Conservation (phyloP, 2,797 vertebrate species). For the Mus spretus region DNA sequence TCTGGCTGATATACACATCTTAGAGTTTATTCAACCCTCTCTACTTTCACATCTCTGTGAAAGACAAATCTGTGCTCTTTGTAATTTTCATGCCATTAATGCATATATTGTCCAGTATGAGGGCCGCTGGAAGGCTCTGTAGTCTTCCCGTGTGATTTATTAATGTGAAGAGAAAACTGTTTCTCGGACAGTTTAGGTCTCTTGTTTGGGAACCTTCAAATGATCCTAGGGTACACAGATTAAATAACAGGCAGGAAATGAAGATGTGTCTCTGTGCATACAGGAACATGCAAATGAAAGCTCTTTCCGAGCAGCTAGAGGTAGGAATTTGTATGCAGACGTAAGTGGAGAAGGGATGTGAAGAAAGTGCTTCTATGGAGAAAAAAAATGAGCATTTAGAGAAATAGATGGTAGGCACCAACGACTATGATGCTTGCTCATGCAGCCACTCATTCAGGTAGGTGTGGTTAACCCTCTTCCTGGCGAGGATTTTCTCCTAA, state of each 20-base stretch:
- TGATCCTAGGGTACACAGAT: not conserved
- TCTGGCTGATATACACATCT: not conserved
- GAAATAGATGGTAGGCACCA: not conserved
- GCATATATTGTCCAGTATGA: not conserved
- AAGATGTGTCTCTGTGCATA: not conserved
- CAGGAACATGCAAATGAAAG: not conserved
- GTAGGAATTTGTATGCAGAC: not conserved
- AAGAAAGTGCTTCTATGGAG: not conserved
- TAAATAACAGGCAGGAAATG: not conserved
- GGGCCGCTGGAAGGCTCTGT: not conserved
- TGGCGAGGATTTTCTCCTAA: not conserved
- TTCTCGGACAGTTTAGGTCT: not conserved
- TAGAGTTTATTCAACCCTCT: not conserved
- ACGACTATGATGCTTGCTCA: not conserved
- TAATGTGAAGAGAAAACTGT: not conserved
- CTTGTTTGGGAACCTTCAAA: not conserved
- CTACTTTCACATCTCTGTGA: not conserved
- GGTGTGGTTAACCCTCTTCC: not conserved
- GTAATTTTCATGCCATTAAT: not conserved
- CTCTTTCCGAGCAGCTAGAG: not conserved
- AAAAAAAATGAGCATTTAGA: not conserved
- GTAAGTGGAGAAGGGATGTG: not conserved
- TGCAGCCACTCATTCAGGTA: not conserved
- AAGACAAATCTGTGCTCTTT: not conserved
- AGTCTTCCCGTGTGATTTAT: not conserved